Evolutionary conservation across 2,888 invertebrate genomes (phyloP).

Genomic region (Noctua janthina): DNA sequence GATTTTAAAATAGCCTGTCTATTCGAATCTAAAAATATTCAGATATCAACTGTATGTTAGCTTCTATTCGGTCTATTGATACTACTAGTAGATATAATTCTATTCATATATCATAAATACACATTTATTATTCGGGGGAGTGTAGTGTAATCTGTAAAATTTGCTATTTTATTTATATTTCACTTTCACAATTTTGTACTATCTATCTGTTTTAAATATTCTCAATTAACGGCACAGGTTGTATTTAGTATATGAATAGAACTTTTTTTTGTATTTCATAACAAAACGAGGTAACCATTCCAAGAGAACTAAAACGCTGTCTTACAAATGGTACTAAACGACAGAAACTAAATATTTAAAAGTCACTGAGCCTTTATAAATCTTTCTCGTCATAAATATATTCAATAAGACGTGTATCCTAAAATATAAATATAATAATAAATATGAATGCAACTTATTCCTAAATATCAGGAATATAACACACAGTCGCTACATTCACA

Average conservation of each 20-base stretch:
- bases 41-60: slow-evolving; percentile 74
- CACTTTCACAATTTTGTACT: slow-evolving; percentile 35
- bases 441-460: slow-evolving; percentile 90
- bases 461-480: slow-evolving; percentile 90
- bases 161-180: slow-evolving; percentile 57
- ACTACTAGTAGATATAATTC: slow-evolving; percentile 64
- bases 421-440: slow-evolving; percentile 88
- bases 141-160: slow-evolving; percentile 49
- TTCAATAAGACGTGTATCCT: slow-evolving; percentile 83
- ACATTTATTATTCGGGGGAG: slow-evolving; percentile 20
- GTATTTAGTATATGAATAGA: slow-evolving; percentile 65
- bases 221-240: slow-evolving; percentile 15
- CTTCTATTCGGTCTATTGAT: slow-evolving; percentile 80
- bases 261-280: slow-evolving; percentile 61
- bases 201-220: slow-evolving; percentile 33
- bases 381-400: slow-evolving; percentile 83
- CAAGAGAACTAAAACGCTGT: slow-evolving; percentile 86
- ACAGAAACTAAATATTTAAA: slow-evolving; percentile 77
- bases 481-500: slow-evolving; percentile 90
- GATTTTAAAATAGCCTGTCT: slow-evolving; percentile 75
- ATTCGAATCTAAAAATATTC: slow-evolving; percentile 73
- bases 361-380: slow-evolving; percentile 89
- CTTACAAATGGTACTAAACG: slow-evolving; percentile 79
- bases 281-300: slow-evolving; percentile 73
- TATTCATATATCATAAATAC: slow-evolving; percentile 64